phyloP scores from a whole-genome alignment of 2,888 invertebrate genomes.

The Drosophila crucigera region DNA sequence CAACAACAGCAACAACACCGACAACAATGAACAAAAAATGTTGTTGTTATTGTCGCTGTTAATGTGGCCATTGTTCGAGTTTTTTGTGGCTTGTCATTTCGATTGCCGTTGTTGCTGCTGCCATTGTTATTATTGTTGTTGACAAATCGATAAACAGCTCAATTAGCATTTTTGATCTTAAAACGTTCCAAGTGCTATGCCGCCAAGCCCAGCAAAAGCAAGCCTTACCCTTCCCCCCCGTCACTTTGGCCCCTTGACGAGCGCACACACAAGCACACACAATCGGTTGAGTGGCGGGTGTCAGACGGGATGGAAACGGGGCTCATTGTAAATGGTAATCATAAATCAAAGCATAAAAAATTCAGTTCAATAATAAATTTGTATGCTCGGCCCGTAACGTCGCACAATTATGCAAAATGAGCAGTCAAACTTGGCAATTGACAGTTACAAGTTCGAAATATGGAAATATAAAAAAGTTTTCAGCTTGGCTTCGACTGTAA shows the following conservation, averaged over 20 bases:
- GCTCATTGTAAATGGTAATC: slow-evolving; percentile 51
- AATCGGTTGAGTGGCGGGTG: slow-evolving; percentile 15
- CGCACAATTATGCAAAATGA: slow-evolving; percentile 71
- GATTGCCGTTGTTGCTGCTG: slow-evolving; percentile 24
- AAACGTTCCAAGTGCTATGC: slow-evolving; percentile 50
- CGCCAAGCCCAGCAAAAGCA: slow-evolving; percentile 44
- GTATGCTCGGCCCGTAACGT: slow-evolving; percentile 64
- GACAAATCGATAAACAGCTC: slow-evolving; percentile 81
- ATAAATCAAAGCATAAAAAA: slow-evolving; percentile 78
- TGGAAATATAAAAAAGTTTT: slow-evolving; percentile 35
- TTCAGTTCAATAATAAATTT: slow-evolving; percentile 76
- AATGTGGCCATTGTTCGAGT: slow-evolving; percentile 68
- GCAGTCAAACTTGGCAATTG: slow-evolving; percentile 74
- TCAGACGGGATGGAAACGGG: not conserved
- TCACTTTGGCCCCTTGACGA: not conserved
- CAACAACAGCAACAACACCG: slow-evolving; percentile 34
- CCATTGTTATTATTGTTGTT: slow-evolving; percentile 51
- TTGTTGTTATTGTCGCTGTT: slow-evolving; percentile 43
- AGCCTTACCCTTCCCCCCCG: not conserved
- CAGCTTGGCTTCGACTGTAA: slow-evolving; percentile 16
- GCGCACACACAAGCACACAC: not conserved
- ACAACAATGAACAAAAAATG: slow-evolving; percentile 49
- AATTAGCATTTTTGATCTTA: slow-evolving; percentile 77
- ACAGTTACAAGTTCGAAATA: slow-evolving; percentile 59
- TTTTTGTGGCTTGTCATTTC: slow-evolving; percentile 45